These are phyloP conservation scores for Uromys caudimaculatus DNA, from an alignment of 2,797 vertebrate species.

Conservation along the genomic window DNA sequence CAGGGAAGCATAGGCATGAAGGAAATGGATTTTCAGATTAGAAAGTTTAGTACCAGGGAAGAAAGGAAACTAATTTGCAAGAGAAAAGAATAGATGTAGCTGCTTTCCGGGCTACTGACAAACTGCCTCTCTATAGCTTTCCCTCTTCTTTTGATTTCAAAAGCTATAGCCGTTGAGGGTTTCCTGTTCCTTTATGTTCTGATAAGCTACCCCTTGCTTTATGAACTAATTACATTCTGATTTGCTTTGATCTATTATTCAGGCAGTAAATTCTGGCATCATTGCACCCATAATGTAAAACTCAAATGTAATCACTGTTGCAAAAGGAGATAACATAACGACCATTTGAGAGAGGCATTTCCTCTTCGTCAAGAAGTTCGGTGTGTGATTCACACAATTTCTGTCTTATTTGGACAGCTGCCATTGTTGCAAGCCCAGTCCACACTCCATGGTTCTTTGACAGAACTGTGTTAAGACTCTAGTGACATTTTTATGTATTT, in stretches of 20 bases:
- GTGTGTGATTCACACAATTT: neutral
- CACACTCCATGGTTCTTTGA: neutral
- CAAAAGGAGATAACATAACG: conserved; percentile 53
- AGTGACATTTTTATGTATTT: neutral
- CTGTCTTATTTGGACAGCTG: neutral
- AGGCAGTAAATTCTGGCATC: conserved; percentile 67
- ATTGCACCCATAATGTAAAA: conserved; percentile 61
- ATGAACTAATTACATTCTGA: conserved; percentile 74
- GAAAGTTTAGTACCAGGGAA: conserved; percentile 54
- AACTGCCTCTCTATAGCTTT: conserved; percentile 24
- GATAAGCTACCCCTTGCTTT: conserved; percentile 71
- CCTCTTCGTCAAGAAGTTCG: conserved; percentile 42
- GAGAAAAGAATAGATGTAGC: conserved; percentile 60
- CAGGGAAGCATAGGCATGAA: conserved; percentile 63
- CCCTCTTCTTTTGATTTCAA: conserved; percentile 61
- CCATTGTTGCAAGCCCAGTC: neutral
- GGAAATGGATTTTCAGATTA: conserved; percentile 72
- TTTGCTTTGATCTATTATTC: conserved; percentile 79
- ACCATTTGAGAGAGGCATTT: conserved; percentile 36
- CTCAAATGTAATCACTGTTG: conserved; percentile 69
- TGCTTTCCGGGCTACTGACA: conserved; percentile 55
- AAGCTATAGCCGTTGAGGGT: conserved; percentile 49
- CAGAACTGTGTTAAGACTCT: neutral
- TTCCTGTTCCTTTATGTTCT: conserved; percentile 66
- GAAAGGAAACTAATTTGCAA: conserved; percentile 60